Evolutionary conservation across 2,113 vertebrate species (phyloP).

Genomic region (Zosterops pallidus): DNA sequence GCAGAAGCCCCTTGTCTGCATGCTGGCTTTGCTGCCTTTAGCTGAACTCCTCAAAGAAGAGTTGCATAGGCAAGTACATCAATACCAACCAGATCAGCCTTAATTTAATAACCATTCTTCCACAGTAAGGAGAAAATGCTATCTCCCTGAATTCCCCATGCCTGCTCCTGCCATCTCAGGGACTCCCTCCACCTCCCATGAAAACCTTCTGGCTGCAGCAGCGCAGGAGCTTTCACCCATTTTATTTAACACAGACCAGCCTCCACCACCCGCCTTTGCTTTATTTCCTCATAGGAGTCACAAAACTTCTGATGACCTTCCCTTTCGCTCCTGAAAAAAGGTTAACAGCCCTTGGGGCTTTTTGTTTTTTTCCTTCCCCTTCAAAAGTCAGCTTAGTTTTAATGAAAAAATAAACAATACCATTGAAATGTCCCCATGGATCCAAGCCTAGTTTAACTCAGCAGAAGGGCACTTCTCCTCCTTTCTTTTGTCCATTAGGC

Average conservation of each 20-base stretch:
- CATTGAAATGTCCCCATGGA: not conserved
- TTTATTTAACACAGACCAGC: not conserved
- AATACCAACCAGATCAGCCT: not conserved
- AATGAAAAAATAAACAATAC: slow-evolving; percentile 24
- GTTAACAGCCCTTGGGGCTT: slow-evolving; percentile 28
- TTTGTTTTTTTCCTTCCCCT: not conserved
- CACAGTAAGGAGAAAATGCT: not conserved
- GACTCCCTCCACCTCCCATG: not conserved
- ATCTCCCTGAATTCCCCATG: not conserved
- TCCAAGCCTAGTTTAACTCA: not conserved
- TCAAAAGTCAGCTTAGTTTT: slow-evolving; percentile 4
- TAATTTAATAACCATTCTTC: not conserved
- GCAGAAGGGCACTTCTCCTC: not conserved
- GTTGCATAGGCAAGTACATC: not conserved
- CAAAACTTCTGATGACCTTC: not conserved
- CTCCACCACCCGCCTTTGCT: not conserved
- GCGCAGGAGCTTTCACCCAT: not conserved
- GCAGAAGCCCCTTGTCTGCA: not conserved
- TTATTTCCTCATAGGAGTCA: not conserved
- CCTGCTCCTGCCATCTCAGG: not conserved
- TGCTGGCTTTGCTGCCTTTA: not conserved
- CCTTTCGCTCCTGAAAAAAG: not conserved
- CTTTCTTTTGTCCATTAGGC: not conserved
- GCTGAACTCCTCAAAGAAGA: not conserved
- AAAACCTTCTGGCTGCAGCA: not conserved